Evolutionary conservation across 2,113 vertebrate genomes (phyloP).

Genomic region (Thalassoma bifasciatum): DNA sequence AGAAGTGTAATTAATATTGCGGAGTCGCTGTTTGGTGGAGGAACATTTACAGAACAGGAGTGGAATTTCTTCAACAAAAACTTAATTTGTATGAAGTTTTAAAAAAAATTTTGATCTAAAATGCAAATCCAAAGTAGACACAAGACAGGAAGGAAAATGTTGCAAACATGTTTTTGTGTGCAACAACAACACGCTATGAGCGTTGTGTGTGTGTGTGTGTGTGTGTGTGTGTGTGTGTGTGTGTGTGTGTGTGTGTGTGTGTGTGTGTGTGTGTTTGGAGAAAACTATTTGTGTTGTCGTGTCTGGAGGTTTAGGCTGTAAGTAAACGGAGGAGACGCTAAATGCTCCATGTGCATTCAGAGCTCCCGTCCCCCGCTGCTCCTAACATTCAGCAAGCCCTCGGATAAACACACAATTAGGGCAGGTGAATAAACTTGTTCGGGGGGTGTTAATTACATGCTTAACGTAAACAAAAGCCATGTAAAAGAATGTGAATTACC

Average conservation of each 20-base stretch:
- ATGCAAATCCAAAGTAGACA: background rate
- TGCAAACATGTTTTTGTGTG: background rate
- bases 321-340: slow-evolving; percentile 80
- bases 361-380: slow-evolving; percentile 81
- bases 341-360: slow-evolving; percentile 79
- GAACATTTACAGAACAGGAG: background rate
- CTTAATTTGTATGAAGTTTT: slow-evolving; percentile 21
- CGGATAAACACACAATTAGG: slow-evolving; percentile 88
- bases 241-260: no score
- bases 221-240: slow-evolving; percentile 1
- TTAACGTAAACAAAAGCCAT: slow-evolving; percentile 87
- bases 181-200: slow-evolving; percentile 1
- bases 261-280: slow-evolving; percentile 3
- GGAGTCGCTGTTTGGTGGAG: background rate
- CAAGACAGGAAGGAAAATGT: background rate
- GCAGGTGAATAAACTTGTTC: slow-evolving; percentile 88
- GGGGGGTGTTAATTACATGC: slow-evolving; percentile 87
- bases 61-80: background rate
- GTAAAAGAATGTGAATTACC: slow-evolving; percentile 86
- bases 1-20: background rate
- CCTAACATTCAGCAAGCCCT: slow-evolving; percentile 79
- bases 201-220: no score
- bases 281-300: slow-evolving; percentile 63
- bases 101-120: slow-evolving; percentile 14
- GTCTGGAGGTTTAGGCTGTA: slow-evolving; percentile 71